Evolutionary conservation across 2,888 invertebrate genomes (phyloP).

Genomic region (Argynnis bischoffii): DNA sequence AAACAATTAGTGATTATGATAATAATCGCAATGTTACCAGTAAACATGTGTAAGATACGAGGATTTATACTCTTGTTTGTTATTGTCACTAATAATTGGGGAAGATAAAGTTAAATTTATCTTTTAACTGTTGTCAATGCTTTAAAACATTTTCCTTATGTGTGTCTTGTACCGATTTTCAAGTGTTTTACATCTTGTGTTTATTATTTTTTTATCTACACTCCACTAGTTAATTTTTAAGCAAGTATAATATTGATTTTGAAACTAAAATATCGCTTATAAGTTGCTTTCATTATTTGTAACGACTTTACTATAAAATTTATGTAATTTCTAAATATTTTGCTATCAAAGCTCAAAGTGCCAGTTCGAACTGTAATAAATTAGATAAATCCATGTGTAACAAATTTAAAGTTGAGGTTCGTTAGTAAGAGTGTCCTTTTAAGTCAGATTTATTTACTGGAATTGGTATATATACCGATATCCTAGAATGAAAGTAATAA

Average conservation of each 20-base stretch:
- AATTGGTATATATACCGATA: constrained; percentile 9
- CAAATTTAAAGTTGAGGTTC: constrained; percentile 3
- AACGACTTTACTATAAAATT: too few relatives aligned
- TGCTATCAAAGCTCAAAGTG: too few relatives aligned
- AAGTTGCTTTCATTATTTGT: too few relatives aligned
- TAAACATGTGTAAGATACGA: constrained; percentile 28
- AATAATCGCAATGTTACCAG: constrained; percentile 22
- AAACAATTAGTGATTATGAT: constrained; percentile 36
- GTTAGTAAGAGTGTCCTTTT: constrained; percentile 17
- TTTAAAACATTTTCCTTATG: too few relatives aligned
- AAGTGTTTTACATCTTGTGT: too few relatives aligned
- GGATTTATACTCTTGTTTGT: constrained; percentile 20
- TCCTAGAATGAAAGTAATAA: constrained; percentile 18
- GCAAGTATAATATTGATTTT: too few relatives aligned
- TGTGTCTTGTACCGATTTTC: too few relatives aligned
- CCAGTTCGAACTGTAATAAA: too few relatives aligned
- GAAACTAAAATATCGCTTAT: too few relatives aligned
- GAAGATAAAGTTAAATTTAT: constrained; percentile 1
- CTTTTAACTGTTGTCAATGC: neutral
- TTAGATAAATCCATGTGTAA: neutral
- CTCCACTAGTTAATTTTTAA: too few relatives aligned
- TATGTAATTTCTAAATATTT: too few relatives aligned
- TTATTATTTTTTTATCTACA: too few relatives aligned
- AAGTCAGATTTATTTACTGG: constrained; percentile 9
- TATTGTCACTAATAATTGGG: neutral